phyloP scores from a whole-genome alignment of 2,888 invertebrate genomes.

The Amitus sp. region DNA sequence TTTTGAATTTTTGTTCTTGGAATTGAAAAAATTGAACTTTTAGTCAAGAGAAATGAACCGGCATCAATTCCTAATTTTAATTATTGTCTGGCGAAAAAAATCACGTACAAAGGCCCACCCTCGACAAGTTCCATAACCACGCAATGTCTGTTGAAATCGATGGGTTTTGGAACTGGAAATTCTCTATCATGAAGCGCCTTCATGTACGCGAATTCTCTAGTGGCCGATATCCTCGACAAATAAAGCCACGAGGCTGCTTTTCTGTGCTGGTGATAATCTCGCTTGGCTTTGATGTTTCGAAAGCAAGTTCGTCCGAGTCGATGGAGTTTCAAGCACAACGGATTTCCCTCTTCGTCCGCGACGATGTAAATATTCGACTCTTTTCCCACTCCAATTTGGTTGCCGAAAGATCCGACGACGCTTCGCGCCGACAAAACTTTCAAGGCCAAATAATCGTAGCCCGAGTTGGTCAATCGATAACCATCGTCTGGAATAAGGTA shows the following conservation, averaged over 20 bases:
- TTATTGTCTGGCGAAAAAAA: neutral
- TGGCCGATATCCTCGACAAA: slow-evolving; percentile 94
- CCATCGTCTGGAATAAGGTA: slow-evolving; percentile 93
- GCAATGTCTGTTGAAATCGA: slow-evolving; percentile 95
- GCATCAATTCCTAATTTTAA: neutral
- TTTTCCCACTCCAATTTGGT: slow-evolving; percentile 98
- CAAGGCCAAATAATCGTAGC: slow-evolving; percentile 96
- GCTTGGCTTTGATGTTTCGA: slow-evolving; percentile 92
- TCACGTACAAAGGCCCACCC: slow-evolving; percentile 81
- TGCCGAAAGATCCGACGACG: slow-evolving; percentile 88
- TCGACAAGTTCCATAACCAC: slow-evolving; percentile 94
- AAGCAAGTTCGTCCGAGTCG: slow-evolving; percentile 96
- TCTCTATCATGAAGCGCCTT: slow-evolving; percentile 88
- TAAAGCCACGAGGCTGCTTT: slow-evolving; percentile 95
- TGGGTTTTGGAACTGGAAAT: slow-evolving; percentile 95
- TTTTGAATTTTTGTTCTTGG: too few species aligned
- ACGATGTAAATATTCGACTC: slow-evolving; percentile 97
- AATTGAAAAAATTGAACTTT: neutral
- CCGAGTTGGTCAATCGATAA: slow-evolving; percentile 92
- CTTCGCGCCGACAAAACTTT: slow-evolving; percentile 85
- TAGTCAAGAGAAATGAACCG: too few species aligned
- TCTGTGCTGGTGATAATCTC: slow-evolving; percentile 95
- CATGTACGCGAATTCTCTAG: slow-evolving; percentile 98
- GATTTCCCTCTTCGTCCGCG: slow-evolving; percentile 80
- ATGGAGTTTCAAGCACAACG: slow-evolving; percentile 91